A percentile compares a stretch with the other conserved stretches of the same genome.
Conservation (phyloP, 2,797 vertebrate genomes). For the Arnoldichthys spilopterus region DNA sequence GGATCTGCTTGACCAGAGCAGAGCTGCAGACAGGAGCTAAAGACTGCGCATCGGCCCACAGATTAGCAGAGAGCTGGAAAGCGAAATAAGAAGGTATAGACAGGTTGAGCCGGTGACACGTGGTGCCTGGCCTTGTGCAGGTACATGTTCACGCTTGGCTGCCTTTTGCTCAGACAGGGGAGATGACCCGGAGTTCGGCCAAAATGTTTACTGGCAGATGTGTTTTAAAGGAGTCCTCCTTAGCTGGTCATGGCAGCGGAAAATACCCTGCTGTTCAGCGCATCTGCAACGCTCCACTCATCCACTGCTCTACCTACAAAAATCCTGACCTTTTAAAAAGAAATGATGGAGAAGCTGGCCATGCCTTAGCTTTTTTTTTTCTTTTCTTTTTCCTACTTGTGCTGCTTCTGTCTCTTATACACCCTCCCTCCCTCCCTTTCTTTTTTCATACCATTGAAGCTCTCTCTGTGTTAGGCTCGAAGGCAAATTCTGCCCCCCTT, state of each 20-base stretch:
- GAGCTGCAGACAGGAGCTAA: constrained; percentile 47
- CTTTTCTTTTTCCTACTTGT: constrained; percentile 57
- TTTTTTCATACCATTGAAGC: constrained; percentile 83
- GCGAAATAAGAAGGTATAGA: constrained; percentile 71
- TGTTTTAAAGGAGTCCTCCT: constrained; percentile 95
- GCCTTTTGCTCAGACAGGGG: constrained; percentile 82
- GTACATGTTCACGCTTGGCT: constrained; percentile 86
- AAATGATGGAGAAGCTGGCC: constrained; percentile 89
- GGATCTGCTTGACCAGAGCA: constrained; percentile 29
- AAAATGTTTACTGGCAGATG: constrained; percentile 99
- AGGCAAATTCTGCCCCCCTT: constrained; percentile 90
- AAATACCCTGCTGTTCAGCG: constrained; percentile 97
- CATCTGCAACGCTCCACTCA: constrained; percentile 90
- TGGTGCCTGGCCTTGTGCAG: constrained; percentile 83
- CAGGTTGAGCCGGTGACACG: constrained; percentile 79
- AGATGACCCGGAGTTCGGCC: constrained; percentile 93
- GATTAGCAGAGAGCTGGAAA: constrained; percentile 76
- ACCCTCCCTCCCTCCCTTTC: constrained; percentile 28
- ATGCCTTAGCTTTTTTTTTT: constrained; percentile 30
- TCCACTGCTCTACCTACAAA: constrained; percentile 90
- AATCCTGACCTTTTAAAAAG: constrained; percentile 95
- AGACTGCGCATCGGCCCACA: constrained; percentile 44
- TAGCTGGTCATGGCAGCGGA: constrained; percentile 97
- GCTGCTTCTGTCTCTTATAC: constrained; percentile 56
- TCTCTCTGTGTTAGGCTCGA: constrained; percentile 87